Evolutionary conservation across 2,888 invertebrate species (phyloP).

Genomic region (Pammene aurita): DNA sequence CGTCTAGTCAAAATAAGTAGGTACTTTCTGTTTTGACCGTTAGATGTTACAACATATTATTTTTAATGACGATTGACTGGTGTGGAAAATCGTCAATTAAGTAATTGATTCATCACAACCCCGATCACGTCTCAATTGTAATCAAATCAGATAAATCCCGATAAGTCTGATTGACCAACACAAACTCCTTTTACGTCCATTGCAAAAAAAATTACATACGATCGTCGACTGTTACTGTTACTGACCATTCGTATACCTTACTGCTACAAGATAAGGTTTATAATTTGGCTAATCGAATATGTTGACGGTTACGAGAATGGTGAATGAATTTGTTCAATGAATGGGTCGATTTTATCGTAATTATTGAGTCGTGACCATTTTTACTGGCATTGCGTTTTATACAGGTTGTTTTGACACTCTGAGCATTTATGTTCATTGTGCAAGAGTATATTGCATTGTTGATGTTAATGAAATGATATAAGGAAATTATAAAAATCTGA

Average conservation of each 20-base stretch:
- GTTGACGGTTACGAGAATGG: not conserved
- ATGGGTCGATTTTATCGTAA: slow-evolving; percentile 31
- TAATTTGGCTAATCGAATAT: too few species aligned
- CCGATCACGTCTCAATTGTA: not conserved
- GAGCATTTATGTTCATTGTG: slow-evolving; percentile 3
- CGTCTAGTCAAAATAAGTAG: too few species aligned
- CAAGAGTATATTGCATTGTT: not conserved
- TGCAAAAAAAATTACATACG: slow-evolving; percentile 37
- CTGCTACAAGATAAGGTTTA: too few species aligned
- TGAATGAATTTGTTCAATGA: slow-evolving; percentile 35
- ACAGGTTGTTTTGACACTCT: slow-evolving; percentile 9
- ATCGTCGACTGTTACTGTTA: not conserved
- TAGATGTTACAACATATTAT: too few species aligned
- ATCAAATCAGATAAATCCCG: slow-evolving; percentile 17
- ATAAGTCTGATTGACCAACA: slow-evolving; percentile 31
- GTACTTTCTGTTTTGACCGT: too few species aligned
- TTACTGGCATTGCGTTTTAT: slow-evolving; percentile 7
- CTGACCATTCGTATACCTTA: too few species aligned
- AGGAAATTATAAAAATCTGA: not conserved
- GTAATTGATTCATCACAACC: slow-evolving; percentile 8
- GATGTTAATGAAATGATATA: not conserved
- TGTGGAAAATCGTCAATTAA: not conserved
- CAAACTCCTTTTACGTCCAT: slow-evolving; percentile 36
- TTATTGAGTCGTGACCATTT: slow-evolving; percentile 26
- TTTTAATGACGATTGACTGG: too few species aligned